Evolutionary conservation across 1,140 invertebrate species (phyloP).

Genomic region (Scaptomyza hsui): DNA sequence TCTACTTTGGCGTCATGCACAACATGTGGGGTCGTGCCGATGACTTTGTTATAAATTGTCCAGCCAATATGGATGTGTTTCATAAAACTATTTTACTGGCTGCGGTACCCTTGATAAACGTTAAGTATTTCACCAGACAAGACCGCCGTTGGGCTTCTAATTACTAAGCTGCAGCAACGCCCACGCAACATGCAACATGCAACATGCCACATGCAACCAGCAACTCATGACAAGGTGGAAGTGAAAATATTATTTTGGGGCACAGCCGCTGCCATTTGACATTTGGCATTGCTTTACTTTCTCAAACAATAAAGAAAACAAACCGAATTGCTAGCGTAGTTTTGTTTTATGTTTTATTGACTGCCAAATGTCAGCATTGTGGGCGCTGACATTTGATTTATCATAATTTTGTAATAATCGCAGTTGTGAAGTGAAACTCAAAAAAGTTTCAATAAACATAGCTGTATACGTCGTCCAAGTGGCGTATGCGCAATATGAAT

Average conservation of each 20-base stretch:
- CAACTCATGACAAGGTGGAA: constrained; percentile 1
- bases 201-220: not conserved
- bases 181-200: constrained; percentile 20
- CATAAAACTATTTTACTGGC: too few species aligned
- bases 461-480: constrained; percentile 6
- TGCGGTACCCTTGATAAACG: too few species aligned
- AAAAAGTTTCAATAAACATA: constrained; percentile 3
- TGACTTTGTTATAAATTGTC: too few species aligned
- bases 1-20: too few species aligned
- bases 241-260: constrained; percentile 24
- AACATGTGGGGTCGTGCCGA: too few species aligned
- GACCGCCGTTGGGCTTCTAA: too few species aligned
- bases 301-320: constrained; percentile 11
- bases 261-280: constrained; percentile 36
- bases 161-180: constrained; percentile 29
- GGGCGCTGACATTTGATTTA: constrained; percentile 55
- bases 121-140: too few species aligned
- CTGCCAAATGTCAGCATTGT: constrained; percentile 49
- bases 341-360: constrained; percentile 31
- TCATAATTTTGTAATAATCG: constrained; percentile 22
- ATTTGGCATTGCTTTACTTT: constrained; percentile 44
- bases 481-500: constrained; percentile 59
- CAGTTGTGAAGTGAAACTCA: constrained; percentile 33
- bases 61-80: too few species aligned
- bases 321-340: constrained; percentile 8